Evolutionary conservation across 2,113 vertebrate genomes (phyloP).

Genomic region (Callithrix jacchus): DNA sequence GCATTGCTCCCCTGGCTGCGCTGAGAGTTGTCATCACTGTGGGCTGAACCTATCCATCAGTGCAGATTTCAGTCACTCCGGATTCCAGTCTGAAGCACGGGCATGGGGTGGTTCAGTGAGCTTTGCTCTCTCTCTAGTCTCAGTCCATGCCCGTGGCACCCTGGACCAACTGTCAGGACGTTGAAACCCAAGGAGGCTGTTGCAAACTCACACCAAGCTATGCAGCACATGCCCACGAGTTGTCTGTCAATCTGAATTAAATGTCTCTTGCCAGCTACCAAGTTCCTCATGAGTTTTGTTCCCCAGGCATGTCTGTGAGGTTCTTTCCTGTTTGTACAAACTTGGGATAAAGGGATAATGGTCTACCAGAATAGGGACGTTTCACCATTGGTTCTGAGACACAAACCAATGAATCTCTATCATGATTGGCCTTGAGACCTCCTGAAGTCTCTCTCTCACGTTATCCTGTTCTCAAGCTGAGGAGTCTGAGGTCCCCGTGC

Average conservation of each 20-base stretch:
- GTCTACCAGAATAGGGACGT: no score
- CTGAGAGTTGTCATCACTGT: neutral
- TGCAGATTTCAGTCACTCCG: neutral
- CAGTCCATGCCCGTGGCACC: accelerated
- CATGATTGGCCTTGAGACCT: no score
- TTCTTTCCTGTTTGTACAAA: neutral
- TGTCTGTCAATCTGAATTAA: neutral
- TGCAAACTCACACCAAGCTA: accelerated
- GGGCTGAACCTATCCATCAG: neutral
- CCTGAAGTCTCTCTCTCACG: no score
- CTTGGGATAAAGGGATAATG: no score
- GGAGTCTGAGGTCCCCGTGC: no score
- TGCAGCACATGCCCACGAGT: neutral
- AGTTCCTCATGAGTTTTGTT: neutral
- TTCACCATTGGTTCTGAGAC: no score
- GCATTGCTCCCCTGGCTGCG: accelerated
- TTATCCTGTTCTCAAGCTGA: no score
- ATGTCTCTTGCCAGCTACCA: neutral
- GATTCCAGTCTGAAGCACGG: neutral
- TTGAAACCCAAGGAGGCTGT: neutral
- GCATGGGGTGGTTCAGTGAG: neutral
- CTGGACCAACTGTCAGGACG: neutral
- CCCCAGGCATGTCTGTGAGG: neutral
- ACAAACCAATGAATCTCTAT: no score
- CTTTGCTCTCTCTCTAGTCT: neutral